A percentile compares a stretch with the other conserved stretches of the same genome.
phyloP scores from a whole-genome alignment of 1,140 invertebrate genomes.

The Venturia canescens region DNA sequence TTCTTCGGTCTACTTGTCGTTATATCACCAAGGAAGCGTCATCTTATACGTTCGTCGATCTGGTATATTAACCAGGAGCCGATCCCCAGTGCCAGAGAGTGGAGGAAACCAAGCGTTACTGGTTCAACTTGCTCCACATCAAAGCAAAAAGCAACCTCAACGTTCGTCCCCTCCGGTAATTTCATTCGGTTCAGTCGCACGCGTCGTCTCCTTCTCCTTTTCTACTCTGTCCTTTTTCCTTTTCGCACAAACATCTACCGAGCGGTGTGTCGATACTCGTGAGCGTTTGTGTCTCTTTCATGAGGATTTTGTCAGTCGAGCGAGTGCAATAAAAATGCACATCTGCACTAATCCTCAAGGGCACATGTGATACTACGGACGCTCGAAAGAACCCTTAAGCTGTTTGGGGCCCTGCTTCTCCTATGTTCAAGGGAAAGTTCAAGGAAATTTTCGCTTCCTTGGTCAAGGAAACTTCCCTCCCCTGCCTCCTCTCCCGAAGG shows the following conservation, averaged over 20 bases:
- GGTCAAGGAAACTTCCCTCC: conserved; percentile 36
- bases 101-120: conserved; percentile 31
- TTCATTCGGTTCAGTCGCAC: conserved; percentile 43
- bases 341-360: conserved; percentile 3
- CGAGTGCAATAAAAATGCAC: conserved; percentile 40
- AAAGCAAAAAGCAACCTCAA: conserved; percentile 33
- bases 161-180: conserved; percentile 31
- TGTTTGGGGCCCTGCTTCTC: neutral
- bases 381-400: neutral
- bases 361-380: neutral
- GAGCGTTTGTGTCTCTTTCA: neutral
- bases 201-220: conserved; percentile 15
- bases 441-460: conserved; percentile 29
- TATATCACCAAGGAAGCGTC: too few species aligned
- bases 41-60: neutral
- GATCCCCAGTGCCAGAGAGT: conserved; percentile 7
- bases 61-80: neutral
- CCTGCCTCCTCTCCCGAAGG: neutral
- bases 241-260: neutral
- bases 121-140: conserved; percentile 35
- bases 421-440: neutral
- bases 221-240: neutral
- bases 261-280: neutral
- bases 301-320: conserved; percentile 15
- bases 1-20: too few species aligned